Conservation (phyloP, 2,888 invertebrate genomes). For the Enchytraeus crypticus region DNA sequence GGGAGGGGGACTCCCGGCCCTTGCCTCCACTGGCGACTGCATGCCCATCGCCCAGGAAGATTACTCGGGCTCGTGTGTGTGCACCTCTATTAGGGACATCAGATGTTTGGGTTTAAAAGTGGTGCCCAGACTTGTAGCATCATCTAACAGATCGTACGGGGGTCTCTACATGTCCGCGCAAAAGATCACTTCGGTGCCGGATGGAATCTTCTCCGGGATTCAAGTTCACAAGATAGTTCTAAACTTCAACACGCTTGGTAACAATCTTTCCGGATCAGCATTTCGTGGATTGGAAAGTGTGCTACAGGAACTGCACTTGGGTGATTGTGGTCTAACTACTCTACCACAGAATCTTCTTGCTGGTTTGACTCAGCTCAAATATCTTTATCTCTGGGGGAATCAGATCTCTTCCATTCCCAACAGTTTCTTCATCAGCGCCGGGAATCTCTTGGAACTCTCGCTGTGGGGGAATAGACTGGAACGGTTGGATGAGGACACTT, state of each 20-base stretch:
- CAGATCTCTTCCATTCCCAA: constrained; percentile 16
- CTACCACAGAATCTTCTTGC: constrained; percentile 16
- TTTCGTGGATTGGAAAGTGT: constrained; percentile 19
- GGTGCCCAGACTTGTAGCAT: constrained; percentile 3
- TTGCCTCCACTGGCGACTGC: not conserved
- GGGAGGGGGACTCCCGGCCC: too few relatives aligned
- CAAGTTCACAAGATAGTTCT: constrained; percentile 21
- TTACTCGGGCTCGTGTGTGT: constrained; percentile 4
- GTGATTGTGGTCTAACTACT: constrained; percentile 14
- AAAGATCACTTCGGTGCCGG: constrained; percentile 12
- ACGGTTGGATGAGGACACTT: constrained; percentile 14
- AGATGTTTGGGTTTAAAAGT: constrained; percentile 1
- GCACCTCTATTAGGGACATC: constrained; percentile 10
- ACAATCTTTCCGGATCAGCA: constrained; percentile 14
- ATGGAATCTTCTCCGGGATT: constrained; percentile 15
- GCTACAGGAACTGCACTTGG: constrained; percentile 22
- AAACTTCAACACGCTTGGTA: constrained; percentile 22
- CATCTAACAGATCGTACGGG: constrained; percentile 5
- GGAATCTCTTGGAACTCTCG: constrained; percentile 18
- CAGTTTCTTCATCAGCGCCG: constrained; percentile 17
- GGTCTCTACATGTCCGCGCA: constrained; percentile 18
- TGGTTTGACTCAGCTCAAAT: constrained; percentile 12
- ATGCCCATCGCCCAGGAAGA: not conserved
- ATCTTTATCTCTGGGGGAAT: constrained; percentile 25
- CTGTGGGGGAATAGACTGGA: constrained; percentile 26